These are phyloP conservation scores for Nymphalis io DNA, from an alignment of 1,140 invertebrate species.

Conservation along the genomic window DNA sequence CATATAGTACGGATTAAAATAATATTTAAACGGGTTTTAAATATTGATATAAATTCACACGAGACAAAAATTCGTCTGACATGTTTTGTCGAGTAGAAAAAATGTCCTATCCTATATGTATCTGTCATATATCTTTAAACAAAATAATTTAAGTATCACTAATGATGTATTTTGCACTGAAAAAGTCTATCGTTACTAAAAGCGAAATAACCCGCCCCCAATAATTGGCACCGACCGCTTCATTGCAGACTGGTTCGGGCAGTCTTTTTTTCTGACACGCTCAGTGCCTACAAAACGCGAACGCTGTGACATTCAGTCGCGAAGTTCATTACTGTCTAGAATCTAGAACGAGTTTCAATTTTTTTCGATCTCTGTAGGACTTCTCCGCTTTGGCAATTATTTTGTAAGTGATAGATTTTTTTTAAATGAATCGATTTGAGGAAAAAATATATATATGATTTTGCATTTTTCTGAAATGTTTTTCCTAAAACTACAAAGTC, in stretches of 20 bases:
- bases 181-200: conserved; percentile 25
- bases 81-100: neutral
- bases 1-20: neutral
- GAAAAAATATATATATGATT: neutral
- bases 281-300: conserved; percentile 23
- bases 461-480: neutral
- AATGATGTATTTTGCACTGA: conserved; percentile 21
- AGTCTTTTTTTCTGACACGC: conserved; percentile 24
- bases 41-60: neutral
- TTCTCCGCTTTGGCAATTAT: conserved; percentile 1
- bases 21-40: neutral
- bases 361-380: conserved; percentile 1
- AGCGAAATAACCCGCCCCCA: conserved; percentile 47
- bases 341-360: conserved; percentile 19
- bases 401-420: neutral
- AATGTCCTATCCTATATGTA: neutral
- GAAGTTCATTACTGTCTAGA: conserved; percentile 29
- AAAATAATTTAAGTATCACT: conserved; percentile 14
- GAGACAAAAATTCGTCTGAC: neutral
- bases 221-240: conserved; percentile 52
- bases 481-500: conserved; percentile 3
- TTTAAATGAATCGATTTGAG: neutral
- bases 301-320: conserved; percentile 31
- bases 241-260: conserved; percentile 21
- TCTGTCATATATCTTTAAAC: neutral